phyloP scores from a whole-genome alignment of 2,797 vertebrate genomes.

The Coracias cyanogaster region DNA sequence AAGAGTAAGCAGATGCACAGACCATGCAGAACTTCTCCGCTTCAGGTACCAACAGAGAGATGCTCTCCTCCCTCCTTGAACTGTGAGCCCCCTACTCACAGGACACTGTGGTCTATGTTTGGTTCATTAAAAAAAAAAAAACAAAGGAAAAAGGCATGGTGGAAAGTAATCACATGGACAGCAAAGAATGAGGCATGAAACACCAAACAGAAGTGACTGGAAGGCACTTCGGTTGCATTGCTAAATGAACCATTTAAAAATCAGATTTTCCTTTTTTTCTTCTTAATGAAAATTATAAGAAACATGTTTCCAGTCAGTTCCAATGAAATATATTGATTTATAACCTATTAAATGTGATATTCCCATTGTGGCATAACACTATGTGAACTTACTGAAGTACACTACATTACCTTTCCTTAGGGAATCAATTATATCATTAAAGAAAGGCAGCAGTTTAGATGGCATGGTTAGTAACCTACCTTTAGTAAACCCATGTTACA shows the following conservation, averaged over 20 bases:
- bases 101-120: background rate
- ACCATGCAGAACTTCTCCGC: background rate
- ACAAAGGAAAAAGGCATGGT: too few relatives aligned
- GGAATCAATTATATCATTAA: background rate
- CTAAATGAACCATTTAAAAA: background rate
- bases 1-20: background rate
- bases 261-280: background rate
- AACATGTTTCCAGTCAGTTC: background rate
- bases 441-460: background rate
- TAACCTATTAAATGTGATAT: background rate
- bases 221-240: background rate
- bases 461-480: background rate
- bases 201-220: background rate
- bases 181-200: background rate
- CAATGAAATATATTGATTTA: background rate
- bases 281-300: background rate
- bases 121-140: background rate
- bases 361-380: background rate
- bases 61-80: background rate
- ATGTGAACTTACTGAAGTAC: background rate
- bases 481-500: background rate
- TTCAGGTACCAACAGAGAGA: background rate
- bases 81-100: background rate
- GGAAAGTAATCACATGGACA: background rate
- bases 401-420: background rate